Evolutionary conservation across 2,797 vertebrate species (phyloP), one percentile per base, ranked within the genome.

Genomic region (Neopelma chrysocephalum): DNA sequence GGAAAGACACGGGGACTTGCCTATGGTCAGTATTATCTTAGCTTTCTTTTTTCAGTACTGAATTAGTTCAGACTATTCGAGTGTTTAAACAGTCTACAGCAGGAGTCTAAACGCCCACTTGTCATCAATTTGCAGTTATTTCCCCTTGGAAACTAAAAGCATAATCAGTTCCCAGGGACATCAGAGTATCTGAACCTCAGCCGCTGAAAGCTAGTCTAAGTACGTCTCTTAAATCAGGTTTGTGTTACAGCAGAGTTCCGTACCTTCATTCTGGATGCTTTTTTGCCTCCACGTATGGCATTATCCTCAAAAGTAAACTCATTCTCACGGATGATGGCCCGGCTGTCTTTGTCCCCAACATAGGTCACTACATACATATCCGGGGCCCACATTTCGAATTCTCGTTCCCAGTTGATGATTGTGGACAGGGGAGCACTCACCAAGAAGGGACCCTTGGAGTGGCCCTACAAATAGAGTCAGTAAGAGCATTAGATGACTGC

Each of bases 361-460:
- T 99, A 99, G 31, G 99, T 99, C 79, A 99, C 99, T 76, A 99
- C 99, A 6, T 99, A 99, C 98, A 99, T 99, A 95, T 99, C 99
- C 7, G 99, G 99, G 27, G 99, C 99, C 99, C 99, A 99, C 99
- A 99, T 98, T 97, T 99, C 99, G 98, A 99, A 99, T 97, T 99
- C 99, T 73, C 99, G 98, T 91, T 99, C 99, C 99, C 99, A 99
- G 98, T 99, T 99, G 96, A 99, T 99, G 96, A 99, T 99, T 91
- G 99, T 99, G 92, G 99, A 99, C 82, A 99, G 97, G 3, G 99
- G 99, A 27, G 99, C 99, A 19, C 99, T 99, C 94, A 99, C 99
- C 95, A 99, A 97, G 96, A 99, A 99, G 15, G 99, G 99, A 76
- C 99, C 99, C 97, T 99, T 99, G 34, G 99, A 99, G 94, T 99